Evolutionary conservation across 2,797 vertebrate species (phyloP), one percentile per base, ranked within the genome.

Genomic region (Clarias pachynema): DNA sequence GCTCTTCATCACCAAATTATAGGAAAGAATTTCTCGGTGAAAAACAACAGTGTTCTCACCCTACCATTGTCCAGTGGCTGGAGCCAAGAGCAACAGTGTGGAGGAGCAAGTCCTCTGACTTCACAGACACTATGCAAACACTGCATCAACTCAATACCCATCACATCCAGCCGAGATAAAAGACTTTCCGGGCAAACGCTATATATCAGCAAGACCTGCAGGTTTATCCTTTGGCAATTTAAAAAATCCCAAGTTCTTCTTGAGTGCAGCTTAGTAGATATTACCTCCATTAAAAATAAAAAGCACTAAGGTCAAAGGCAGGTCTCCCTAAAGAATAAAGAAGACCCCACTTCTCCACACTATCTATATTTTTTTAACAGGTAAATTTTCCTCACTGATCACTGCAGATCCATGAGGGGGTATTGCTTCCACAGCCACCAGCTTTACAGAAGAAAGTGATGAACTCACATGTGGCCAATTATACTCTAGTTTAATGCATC

Each of bases 401-500:
- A 57, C 4, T 31, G 26, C 53, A 34, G 20, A 24, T 37, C 22
- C 29, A 78, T 22, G 15, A 59, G 20, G 29, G 29, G 56, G 53
- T 12, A 22, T 22, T 34, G 18, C 31, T 37, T 62, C 57, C 12
- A 34, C 56, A 34, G 29, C 14, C 75, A 16, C n/a, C 22, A 62
- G 56, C 22, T 40, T 9, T 40, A n/a, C 22, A 79, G 31, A 62
- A 79, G 57, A 40, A 59, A 59, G 56, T 78, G 56, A 78, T 78
- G 29, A 78, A 62, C 57, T 62, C 96, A 97, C 96, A 86, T 84
- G 96, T 97, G 96, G 96, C 96, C 96, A 96, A 97, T 97, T 97
- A 96, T 93, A 93, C 92, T 90, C 92, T 93, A 94, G 95, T 94
- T 95, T 94, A 86, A 95, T 93, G 91, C 89, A 87, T 93, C 91